Conservation (phyloP, 2,797 vertebrate species). For the Pangasius krempfi region DNA sequence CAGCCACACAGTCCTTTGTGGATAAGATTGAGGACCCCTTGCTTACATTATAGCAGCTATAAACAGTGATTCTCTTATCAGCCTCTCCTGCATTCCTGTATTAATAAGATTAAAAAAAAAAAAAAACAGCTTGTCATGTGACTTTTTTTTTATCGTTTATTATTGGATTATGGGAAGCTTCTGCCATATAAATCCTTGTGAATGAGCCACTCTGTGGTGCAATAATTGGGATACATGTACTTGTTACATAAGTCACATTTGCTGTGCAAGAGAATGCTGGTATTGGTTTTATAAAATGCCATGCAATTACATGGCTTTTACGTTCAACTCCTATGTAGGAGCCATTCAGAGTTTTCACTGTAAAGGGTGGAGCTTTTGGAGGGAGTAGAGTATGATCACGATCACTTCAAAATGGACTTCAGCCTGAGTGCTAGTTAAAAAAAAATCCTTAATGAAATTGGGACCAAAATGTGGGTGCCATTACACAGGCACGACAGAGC, state of each 20-base stretch:
- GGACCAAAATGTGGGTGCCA: background rate
- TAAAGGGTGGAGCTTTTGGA: background rate
- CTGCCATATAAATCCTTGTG: background rate
- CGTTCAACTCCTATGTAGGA: background rate
- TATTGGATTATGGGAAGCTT: background rate
- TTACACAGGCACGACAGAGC: background rate
- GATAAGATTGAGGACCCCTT: background rate
- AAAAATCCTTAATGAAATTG: background rate
- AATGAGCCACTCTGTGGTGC: background rate
- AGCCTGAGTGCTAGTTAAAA: background rate
- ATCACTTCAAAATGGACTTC: background rate
- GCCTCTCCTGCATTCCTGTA: background rate
- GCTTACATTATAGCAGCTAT: background rate
- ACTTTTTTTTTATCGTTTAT: background rate
- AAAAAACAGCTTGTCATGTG: background rate
- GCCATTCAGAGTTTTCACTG: background rate
- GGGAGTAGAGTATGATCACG: background rate
- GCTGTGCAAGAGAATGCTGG: background rate
- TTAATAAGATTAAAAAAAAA: background rate
- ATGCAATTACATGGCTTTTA: background rate
- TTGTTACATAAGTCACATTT: background rate
- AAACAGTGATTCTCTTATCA: background rate
- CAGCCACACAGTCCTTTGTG: background rate
- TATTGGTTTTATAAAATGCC: background rate
- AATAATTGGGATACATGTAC: background rate